A percentile compares a stretch with the other conserved stretches of the same genome.
Conservation (phyloP, 2,888 invertebrate genomes). For the Mythimna impura region DNA sequence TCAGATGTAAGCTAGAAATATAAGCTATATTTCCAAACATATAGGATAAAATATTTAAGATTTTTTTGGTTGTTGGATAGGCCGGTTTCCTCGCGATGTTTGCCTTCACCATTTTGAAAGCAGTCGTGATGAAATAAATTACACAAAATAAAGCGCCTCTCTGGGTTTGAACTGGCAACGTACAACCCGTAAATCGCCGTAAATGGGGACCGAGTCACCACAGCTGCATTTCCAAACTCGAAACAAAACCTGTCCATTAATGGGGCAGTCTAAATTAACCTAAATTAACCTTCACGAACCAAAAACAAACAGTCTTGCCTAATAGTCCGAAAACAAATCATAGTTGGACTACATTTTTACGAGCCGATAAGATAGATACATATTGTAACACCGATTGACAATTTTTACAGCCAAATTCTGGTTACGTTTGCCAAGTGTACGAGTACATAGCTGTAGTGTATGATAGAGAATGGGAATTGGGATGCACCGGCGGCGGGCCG, state of each 20-base stretch:
- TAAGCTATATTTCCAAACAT: too few relatives aligned
- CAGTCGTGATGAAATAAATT: too few relatives aligned
- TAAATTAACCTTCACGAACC: background rate
- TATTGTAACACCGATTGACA: slow-evolving; percentile 58
- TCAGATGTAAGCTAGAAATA: too few relatives aligned
- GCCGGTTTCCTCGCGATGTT: too few relatives aligned
- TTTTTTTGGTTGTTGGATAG: too few relatives aligned
- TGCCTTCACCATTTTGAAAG: too few relatives aligned
- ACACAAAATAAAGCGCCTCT: too few relatives aligned
- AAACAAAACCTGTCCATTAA: background rate
- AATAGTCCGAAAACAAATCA: slow-evolving; percentile 26
- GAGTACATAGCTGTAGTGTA: slow-evolving; percentile 59
- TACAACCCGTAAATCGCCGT: too few relatives aligned
- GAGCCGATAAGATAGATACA: slow-evolving; percentile 53
- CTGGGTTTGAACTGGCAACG: too few relatives aligned
- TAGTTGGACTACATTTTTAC: slow-evolving; percentile 50
- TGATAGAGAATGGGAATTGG: slow-evolving; percentile 74
- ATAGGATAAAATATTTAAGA: too few relatives aligned
- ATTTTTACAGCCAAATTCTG: slow-evolving; percentile 68
- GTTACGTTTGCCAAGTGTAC: slow-evolving; percentile 76
- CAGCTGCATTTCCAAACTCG: too few relatives aligned
- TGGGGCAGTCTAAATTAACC: background rate
- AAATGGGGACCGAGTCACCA: too few relatives aligned
- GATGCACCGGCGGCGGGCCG: slow-evolving; percentile 69
- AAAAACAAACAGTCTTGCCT: background rate